Evolutionary conservation across 2,113 vertebrate species (phyloP).

Genomic region (Delphinapterus leucas): DNA sequence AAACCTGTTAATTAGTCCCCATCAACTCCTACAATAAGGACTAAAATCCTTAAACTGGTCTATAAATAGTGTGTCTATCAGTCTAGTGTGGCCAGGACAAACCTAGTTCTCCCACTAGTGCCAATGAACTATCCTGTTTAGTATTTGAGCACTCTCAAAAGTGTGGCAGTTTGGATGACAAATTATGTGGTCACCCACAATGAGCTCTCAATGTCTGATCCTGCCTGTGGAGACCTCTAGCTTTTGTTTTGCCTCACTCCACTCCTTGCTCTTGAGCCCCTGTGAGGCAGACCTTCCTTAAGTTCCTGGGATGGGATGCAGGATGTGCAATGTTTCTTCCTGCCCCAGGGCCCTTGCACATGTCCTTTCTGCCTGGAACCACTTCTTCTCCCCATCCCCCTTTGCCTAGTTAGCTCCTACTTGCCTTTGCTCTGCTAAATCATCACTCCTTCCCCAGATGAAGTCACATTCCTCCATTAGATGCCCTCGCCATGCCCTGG

Average conservation of each 20-base stretch:
- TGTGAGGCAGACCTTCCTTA: not conserved
- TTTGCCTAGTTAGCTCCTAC: not conserved
- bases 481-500: not conserved
- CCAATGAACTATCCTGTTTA: not conserved
- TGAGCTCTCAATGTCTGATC: not conserved
- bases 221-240: not conserved
- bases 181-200: not conserved
- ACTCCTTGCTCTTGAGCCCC: not conserved
- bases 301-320: not conserved
- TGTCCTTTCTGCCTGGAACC: not conserved
- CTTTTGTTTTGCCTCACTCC: not conserved
- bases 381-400: rapidly evolving
- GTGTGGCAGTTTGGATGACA: not conserved
- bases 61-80: not conserved
- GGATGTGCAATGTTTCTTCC: not conserved
- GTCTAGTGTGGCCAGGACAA: not conserved
- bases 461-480: not conserved
- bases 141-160: not conserved
- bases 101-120: not conserved
- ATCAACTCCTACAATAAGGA: not conserved
- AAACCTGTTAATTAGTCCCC: not conserved
- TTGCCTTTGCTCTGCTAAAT: not conserved
- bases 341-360: not conserved
- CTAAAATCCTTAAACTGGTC: not conserved
- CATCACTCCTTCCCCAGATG: not conserved